Evolutionary conservation across 2,113 vertebrate species (phyloP).

Genomic region (Merops nubicus): DNA sequence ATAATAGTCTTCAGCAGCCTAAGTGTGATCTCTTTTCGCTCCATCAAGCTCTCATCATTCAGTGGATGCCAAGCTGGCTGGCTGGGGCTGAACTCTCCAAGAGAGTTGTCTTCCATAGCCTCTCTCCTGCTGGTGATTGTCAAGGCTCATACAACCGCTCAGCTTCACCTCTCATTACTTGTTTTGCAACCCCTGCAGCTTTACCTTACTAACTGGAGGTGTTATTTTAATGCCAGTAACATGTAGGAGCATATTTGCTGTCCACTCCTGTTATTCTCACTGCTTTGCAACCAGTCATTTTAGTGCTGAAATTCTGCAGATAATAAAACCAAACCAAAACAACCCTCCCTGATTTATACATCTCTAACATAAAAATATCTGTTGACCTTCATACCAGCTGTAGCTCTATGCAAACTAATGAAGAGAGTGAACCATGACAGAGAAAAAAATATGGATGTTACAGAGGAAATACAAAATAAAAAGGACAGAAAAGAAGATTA

Average conservation of each 20-base stretch:
- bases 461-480: not conserved
- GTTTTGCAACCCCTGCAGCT: not conserved
- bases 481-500: not conserved
- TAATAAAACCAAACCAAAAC: not conserved
- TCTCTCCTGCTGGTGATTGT: not conserved
- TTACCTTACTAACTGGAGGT: not conserved
- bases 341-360: rapidly evolving
- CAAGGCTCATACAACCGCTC: not conserved
- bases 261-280: not conserved
- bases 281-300: not conserved
- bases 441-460: not conserved
- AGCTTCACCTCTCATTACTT: not conserved
- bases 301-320: not conserved
- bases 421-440: not conserved
- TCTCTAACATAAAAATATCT: not conserved
- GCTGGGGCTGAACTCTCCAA: not conserved
- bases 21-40: not conserved
- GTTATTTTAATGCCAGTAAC: not conserved
- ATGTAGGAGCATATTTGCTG: not conserved
- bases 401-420: not conserved
- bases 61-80: not conserved
- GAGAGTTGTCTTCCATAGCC: not conserved
- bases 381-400: not conserved
- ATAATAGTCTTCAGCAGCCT: not conserved
- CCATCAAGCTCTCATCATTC: not conserved